Percentiles rank a stretch among this genome's conserved stretches.
phyloP scores from a whole-genome alignment of 2,113 vertebrate species.

The Ctenodactylus gundi region DNA sequence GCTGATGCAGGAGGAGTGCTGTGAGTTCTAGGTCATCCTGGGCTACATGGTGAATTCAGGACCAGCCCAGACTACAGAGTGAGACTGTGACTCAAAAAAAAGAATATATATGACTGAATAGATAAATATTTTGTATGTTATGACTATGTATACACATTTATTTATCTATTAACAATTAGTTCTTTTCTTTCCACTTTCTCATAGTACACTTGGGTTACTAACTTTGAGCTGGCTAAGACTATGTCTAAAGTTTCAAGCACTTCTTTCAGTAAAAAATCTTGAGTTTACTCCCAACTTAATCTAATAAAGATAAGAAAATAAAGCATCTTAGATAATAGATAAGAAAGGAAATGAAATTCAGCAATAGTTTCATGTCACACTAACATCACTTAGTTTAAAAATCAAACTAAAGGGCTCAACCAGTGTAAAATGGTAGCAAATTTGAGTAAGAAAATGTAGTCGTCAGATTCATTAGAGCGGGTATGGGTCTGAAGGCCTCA shows the following conservation, averaged over 20 bases:
- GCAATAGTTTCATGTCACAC: background rate
- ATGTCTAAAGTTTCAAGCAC: background rate
- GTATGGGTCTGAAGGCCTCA: background rate
- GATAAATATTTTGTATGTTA: background rate
- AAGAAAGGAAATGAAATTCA: background rate
- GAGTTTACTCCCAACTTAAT: background rate
- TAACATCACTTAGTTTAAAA: background rate
- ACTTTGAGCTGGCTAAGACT: background rate
- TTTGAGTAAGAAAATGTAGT: background rate
- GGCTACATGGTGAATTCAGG: too few relatives aligned
- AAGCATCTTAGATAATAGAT: background rate
- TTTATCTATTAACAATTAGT: background rate
- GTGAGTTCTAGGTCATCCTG: too few relatives aligned
- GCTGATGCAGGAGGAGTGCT: too few relatives aligned
- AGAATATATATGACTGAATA: too few relatives aligned
- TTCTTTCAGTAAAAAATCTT: background rate
- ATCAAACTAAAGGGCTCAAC: slow-evolving; percentile 38
- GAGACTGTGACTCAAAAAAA: too few relatives aligned
- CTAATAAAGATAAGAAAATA: slow-evolving; percentile 16
- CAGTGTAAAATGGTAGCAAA: background rate
- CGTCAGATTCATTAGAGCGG: background rate
- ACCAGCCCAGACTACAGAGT: too few relatives aligned
- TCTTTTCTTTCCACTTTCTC: background rate
- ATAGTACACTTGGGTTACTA: background rate
- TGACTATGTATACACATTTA: background rate